These are phyloP conservation scores for Limnephilus lunatus DNA, from an alignment of 2,888 invertebrate species.

Conservation along the genomic window DNA sequence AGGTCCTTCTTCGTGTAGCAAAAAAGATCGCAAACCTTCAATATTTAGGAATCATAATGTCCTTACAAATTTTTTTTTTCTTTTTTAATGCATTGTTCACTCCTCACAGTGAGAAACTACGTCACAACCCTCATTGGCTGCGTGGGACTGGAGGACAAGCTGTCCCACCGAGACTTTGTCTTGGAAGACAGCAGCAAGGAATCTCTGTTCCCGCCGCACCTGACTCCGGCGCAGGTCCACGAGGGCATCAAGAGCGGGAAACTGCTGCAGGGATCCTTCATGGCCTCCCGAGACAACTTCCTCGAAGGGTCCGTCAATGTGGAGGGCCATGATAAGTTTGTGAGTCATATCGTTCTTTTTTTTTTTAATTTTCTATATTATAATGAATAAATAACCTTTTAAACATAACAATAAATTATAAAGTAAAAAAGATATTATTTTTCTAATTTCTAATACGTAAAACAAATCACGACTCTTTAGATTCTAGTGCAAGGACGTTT, in stretches of 20 bases:
- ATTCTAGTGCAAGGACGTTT: slow-evolving; percentile 90
- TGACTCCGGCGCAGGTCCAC: slow-evolving; percentile 86
- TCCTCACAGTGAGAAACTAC: slow-evolving; percentile 83
- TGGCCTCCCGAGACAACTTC: slow-evolving; percentile 94
- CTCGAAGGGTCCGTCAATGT: slow-evolving; percentile 93
- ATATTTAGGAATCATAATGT: background rate
- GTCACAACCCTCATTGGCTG: slow-evolving; percentile 83
- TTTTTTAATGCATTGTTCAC: background rate
- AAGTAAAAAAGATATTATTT: background rate
- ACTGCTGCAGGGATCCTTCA: slow-evolving; percentile 88
- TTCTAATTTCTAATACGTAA: slow-evolving; percentile 20
- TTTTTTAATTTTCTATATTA: slow-evolving; percentile 19
- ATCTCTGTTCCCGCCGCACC: slow-evolving; percentile 90
- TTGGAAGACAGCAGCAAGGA: slow-evolving; percentile 78
- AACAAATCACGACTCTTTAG: slow-evolving; percentile 71
- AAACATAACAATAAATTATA: too few species aligned
- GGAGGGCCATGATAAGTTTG: slow-evolving; percentile 87
- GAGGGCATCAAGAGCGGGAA: slow-evolving; percentile 87
- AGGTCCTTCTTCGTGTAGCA: background rate
- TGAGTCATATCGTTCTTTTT: slow-evolving; percentile 72
- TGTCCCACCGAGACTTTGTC: slow-evolving; percentile 83
- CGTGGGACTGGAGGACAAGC: slow-evolving; percentile 87
- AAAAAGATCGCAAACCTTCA: background rate
- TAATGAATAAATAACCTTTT: slow-evolving; percentile 12
- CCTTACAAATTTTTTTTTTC: slow-evolving; percentile 38